Conservation (phyloP, 1,140 invertebrate genomes). For the Drosophila seguyi region DNA sequence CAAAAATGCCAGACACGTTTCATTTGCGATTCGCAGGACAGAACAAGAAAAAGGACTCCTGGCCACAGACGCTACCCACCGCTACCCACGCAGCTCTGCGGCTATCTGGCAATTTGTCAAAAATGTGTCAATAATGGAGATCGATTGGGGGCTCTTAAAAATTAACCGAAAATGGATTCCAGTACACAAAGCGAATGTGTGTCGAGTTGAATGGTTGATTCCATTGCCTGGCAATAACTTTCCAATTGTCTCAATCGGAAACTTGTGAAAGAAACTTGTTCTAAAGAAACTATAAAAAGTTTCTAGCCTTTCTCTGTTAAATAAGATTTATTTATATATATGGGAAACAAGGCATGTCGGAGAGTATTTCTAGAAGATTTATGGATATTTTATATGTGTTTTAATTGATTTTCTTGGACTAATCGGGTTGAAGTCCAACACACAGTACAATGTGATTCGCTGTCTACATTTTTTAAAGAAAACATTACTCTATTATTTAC, state of each 20-base stretch:
- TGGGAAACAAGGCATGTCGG: not conserved
- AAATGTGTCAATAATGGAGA: conserved; percentile 82
- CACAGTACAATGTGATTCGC: not conserved
- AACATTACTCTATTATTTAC: not conserved
- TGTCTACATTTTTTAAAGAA: not conserved
- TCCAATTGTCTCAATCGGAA: conserved; percentile 31
- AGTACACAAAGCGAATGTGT: conserved; percentile 27
- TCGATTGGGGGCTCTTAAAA: conserved; percentile 70
- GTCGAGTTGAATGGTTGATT: conserved; percentile 20
- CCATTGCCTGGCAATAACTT: conserved; percentile 26
- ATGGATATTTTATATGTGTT: not conserved
- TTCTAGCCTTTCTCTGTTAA: conserved; percentile 4
- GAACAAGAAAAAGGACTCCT: conserved; percentile 44
- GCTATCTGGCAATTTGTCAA: conserved; percentile 77
- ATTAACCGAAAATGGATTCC: conserved; percentile 63
- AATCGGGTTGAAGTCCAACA: not conserved
- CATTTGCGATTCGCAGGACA: conserved; percentile 45
- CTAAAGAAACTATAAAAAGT: conserved; percentile 22
- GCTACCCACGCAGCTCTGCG: conserved; percentile 37
- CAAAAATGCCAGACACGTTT: conserved; percentile 70
- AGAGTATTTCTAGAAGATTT: not conserved
- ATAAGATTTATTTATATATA: conserved; percentile 15
- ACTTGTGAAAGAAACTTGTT: conserved; percentile 12
- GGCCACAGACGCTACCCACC: conserved; percentile 43
- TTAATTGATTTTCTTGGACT: not conserved